phyloP scores from a whole-genome alignment of 2,113 vertebrate species.

The Synodontis membranacea region DNA sequence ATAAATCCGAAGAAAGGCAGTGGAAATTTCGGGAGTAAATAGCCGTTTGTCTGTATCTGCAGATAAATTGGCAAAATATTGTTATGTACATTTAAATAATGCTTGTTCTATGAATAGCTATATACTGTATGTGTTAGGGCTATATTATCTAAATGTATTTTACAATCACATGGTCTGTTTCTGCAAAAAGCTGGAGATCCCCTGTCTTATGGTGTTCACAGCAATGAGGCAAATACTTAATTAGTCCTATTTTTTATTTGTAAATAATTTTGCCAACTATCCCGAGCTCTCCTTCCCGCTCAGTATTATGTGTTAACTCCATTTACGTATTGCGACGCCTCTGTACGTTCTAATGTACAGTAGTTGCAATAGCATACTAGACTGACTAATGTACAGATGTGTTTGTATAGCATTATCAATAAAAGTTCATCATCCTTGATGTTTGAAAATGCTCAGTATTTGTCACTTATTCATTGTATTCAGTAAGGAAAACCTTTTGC shows the following conservation, averaged over 20 bases:
- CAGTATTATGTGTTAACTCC: neutral
- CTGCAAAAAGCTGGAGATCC: neutral
- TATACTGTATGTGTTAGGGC: neutral
- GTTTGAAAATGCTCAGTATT: neutral
- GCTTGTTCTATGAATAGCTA: no score
- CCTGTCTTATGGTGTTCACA: neutral
- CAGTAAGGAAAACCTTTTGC: neutral
- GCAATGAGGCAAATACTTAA: neutral
- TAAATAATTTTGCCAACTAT: neutral
- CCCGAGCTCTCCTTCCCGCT: neutral
- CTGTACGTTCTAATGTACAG: neutral
- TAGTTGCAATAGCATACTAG: neutral
- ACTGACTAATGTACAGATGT: neutral
- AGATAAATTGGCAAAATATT: neutral
- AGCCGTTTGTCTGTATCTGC: neutral
- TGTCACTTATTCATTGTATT: neutral
- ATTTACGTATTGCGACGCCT: neutral
- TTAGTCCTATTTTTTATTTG: neutral
- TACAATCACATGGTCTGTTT: neutral
- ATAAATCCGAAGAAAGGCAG: neutral
- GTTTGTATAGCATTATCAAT: neutral
- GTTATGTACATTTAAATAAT: neutral
- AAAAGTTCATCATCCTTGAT: neutral
- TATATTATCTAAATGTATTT: neutral
- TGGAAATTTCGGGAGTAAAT: no score